Evolutionary conservation across 2,888 invertebrate genomes (phyloP).

Genomic region (Bembecia ichneumoniformis): DNA sequence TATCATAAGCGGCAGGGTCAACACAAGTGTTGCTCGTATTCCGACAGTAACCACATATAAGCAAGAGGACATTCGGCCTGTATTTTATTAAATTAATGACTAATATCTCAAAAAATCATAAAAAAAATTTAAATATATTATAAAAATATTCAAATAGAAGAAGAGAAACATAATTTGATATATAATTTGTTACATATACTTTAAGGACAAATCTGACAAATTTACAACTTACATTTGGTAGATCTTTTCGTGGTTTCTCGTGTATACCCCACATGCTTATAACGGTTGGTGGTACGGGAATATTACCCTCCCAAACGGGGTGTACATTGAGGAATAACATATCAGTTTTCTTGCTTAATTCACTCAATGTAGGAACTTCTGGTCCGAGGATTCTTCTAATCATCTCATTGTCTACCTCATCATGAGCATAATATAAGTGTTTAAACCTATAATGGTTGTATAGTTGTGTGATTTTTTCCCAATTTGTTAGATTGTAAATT

Average conservation of each 20-base stretch:
- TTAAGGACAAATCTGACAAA: not conserved
- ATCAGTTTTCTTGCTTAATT: slow-evolving; percentile 25
- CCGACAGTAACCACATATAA: no score
- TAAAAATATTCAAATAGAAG: not conserved
- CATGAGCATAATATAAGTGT: not conserved
- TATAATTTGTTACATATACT: not conserved
- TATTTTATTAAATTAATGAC: no score
- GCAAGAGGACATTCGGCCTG: no score
- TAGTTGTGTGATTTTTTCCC: slow-evolving; percentile 14
- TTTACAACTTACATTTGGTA: slow-evolving; percentile 34
- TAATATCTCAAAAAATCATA: no score
- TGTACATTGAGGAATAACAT: slow-evolving; percentile 47
- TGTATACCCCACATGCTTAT: slow-evolving; percentile 47
- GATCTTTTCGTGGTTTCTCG: slow-evolving; percentile 26
- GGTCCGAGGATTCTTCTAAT: slow-evolving; percentile 8
- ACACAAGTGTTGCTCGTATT: no score
- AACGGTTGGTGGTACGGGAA: slow-evolving; percentile 41
- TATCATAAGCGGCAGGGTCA: no score
- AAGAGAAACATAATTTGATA: not conserved
- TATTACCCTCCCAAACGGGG: slow-evolving; percentile 30
- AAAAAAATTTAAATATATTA: not conserved
- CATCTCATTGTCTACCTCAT: not conserved
- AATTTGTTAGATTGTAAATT: slow-evolving; percentile 5
- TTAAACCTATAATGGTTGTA: slow-evolving; percentile 4
- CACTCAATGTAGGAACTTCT: slow-evolving; percentile 13